Evolutionary conservation across 2,888 invertebrate species (phyloP), one percentile per base, ranked within the genome.

Genomic region (Andrena praecox): DNA sequence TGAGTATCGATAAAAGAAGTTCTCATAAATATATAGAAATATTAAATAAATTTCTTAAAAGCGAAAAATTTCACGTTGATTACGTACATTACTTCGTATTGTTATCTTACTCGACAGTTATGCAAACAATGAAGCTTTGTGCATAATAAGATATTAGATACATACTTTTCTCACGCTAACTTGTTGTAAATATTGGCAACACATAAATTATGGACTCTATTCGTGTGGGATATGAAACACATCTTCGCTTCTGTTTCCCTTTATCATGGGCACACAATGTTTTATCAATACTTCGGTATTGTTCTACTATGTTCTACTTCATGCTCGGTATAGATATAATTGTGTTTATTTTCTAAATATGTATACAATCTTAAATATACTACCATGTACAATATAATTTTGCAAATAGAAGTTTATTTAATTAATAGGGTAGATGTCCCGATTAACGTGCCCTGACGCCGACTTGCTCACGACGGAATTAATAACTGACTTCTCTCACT

Each of bases 251-350:
- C 16, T 52, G 29, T 0, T 59, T 35, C 20, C n/a, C 60, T 16
- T 8, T 4, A 67, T 6, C 1, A 24, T 67, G 12, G 16, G 1
- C 29, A 8, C 0, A 27, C n/a, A 62, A 79, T 80, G 80, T 80
- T 80, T 80, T 67, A 63, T 80, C 80, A 79, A 80, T 80, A 80
- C 24, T 12, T 59, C 2, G 48, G 7, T 2, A 33, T n/a, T 20
- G 12, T 7, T 42, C 27, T 59, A 56, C 16, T 10, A 42, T 20
- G 12, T 7, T 42, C 27, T 59, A 56, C 16, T 10, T 54, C 12
- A 35, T 35, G 35, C 3, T 35, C 12, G 35, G 35, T 35, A 35
- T 35, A 35, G 1, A 12, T 35, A 35, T 10, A 35, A 35, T 35
- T 35, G 35, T 10, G 10, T 35, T 35, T 35, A 35, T 35, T 35